These are phyloP conservation scores for Antennarius maculatus DNA, from an alignment of 2,797 vertebrate species.

Conservation along the genomic window DNA sequence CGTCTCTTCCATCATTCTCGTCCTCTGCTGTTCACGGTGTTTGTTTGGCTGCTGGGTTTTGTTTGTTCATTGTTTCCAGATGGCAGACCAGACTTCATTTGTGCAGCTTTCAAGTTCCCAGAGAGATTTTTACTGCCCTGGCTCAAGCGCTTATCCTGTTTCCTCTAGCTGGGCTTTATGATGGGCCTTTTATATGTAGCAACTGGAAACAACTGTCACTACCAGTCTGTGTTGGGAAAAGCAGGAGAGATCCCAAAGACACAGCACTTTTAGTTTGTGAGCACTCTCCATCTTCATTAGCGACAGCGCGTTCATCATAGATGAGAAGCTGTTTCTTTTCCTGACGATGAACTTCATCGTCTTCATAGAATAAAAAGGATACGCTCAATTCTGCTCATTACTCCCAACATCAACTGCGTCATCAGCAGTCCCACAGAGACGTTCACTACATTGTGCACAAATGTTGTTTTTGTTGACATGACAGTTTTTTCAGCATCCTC, in stretches of 20 bases:
- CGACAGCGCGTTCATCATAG: constrained; percentile 18
- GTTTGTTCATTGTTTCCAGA: constrained; percentile 91
- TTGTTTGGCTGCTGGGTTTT: constrained; percentile 85
- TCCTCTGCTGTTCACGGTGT: constrained; percentile 54
- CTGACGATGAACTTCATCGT: constrained; percentile 16
- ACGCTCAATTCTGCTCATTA: constrained; percentile 14
- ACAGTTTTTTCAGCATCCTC: constrained; percentile 24
- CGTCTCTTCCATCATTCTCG: constrained; percentile 9
- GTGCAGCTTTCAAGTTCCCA: constrained; percentile 88
- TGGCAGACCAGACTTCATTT: constrained; percentile 87
- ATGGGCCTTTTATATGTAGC: constrained; percentile 79
- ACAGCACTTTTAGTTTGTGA: constrained; percentile 2
- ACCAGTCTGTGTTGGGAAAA: constrained; percentile 63
- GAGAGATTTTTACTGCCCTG: constrained; percentile 87
- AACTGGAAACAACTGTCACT: constrained; percentile 84
- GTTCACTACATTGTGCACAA: constrained; percentile 21
- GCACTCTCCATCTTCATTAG: constrained; percentile 44
- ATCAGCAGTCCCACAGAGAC: constrained; percentile 18
- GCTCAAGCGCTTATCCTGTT: constrained; percentile 86
- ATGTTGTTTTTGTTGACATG: constrained; percentile 47
- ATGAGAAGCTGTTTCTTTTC: constrained; percentile 33
- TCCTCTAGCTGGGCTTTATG: constrained; percentile 84
- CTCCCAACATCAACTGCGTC: constrained; percentile 21
- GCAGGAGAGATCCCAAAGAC: constrained; percentile 37
- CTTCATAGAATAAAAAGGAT: constrained; percentile 22